Evolutionary conservation across 2,797 vertebrate species (phyloP).

Genomic region (Euphonia xanthogaster): DNA sequence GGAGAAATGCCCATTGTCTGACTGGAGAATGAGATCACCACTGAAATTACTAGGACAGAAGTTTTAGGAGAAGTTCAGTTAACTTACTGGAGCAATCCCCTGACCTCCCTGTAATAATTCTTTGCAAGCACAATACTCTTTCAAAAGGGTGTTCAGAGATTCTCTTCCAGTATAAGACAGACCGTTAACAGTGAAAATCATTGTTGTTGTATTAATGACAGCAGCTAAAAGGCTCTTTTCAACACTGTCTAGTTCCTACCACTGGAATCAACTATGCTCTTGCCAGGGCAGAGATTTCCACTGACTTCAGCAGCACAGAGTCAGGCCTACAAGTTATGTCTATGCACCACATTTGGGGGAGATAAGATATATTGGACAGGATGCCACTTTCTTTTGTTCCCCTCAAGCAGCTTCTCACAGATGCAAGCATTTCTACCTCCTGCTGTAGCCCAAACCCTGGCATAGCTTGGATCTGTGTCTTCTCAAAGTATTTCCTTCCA

Average conservation of each 20-base stretch:
- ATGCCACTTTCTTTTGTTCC: not conserved
- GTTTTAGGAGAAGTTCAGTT: slow-evolving; percentile 26
- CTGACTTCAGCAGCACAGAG: not conserved
- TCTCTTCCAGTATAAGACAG: not conserved
- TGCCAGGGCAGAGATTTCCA: not conserved
- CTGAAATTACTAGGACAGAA: not conserved
- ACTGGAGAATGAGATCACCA: slow-evolving; percentile 29
- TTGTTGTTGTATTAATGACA: not conserved
- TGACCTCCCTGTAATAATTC: not conserved
- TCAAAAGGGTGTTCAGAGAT: not conserved
- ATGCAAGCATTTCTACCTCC: not conserved
- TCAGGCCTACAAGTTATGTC: not conserved
- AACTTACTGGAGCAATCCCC: not conserved
- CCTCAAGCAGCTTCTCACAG: not conserved
- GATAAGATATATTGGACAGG: not conserved
- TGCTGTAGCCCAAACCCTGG: not conserved
- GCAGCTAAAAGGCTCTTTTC: not conserved
- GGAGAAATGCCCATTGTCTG: not conserved
- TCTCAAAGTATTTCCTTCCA: not conserved
- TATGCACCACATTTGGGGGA: not conserved
- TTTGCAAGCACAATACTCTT: not conserved
- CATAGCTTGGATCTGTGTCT: not conserved
- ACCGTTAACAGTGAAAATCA: not conserved
- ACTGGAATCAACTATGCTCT: not conserved
- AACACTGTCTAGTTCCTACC: not conserved